Base-by-base conservation (phyloP, 2,888 invertebrate species). In the Mesoligia furuncula region DNA sequence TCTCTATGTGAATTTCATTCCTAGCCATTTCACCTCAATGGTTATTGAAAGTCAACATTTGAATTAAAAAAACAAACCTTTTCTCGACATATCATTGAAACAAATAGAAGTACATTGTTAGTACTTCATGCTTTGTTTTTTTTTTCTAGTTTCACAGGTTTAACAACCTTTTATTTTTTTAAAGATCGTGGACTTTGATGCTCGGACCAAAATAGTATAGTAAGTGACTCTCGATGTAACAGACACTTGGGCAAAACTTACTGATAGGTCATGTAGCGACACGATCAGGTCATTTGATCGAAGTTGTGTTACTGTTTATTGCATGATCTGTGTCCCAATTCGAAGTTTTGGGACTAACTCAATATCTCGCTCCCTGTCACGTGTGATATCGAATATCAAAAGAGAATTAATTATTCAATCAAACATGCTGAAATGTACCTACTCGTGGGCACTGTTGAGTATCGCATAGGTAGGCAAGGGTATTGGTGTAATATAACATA, bases 321-420 rank as follows among this genome's bases (percentile, higher is more conserved):
- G 7, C 0, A 42, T 13, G 7, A 5, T 8, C 39, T 82, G 24
- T 20, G 42, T 0, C 11, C 1, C 6, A 13, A 59, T 78, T 69
- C 51, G 31, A 39, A 57, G 11, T 76, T 61, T 75, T 64, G 31
- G 57, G 13, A 24, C 59, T 59, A 73, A 71, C 51, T 36, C 62
- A 27, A 79, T 79, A 73, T 69, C n/a, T 73, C 54, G n/a, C 36
- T 51, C 36, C 1, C 7, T 69, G 54, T n/a, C 17, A 45, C 39
- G 4, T 27, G 57, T 54, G 36, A 62, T 75, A 75, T 85, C 45
- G n/a, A 73, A 78, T 78, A 75, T 73, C 84, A 71, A 85, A 85
- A 66, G 62, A 64, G 24, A 77, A 75, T 75, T 67, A 70, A 84
- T 85, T 79, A 79, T 75, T 73, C 36, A 78, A 71, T 73, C 61